These are phyloP conservation scores for Junco hyemalis DNA, from an alignment of 2,113 vertebrate species.

Conservation along the genomic window DNA sequence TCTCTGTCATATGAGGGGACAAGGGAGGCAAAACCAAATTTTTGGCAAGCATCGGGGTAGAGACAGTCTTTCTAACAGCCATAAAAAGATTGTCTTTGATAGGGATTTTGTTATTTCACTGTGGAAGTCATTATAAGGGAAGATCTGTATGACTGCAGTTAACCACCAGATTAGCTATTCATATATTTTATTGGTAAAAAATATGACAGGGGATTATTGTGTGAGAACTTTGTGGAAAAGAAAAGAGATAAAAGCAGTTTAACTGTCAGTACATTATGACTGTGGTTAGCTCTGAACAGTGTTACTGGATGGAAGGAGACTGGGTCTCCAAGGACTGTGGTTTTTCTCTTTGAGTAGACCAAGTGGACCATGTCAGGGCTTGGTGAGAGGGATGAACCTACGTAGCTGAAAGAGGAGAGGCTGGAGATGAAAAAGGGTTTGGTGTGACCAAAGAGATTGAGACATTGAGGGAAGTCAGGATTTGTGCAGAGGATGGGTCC, in stretches of 20 bases:
- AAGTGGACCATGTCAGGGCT: accelerated
- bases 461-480: background rate
- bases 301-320: constrained; percentile 16
- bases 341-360: background rate
- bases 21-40: background rate
- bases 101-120: constrained; percentile 28
- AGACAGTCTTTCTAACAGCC: background rate
- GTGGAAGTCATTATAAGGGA: constrained; percentile 27
- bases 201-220: constrained; percentile 53
- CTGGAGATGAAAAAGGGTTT: background rate
- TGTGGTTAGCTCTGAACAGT: constrained; percentile 49
- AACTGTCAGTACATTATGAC: constrained; percentile 51
- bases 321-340: background rate
- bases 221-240: constrained; percentile 55
- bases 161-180: constrained; percentile 48
- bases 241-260: constrained; percentile 65
- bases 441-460: background rate
- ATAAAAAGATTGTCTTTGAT: constrained; percentile 33
- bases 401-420: background rate
- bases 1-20: background rate
- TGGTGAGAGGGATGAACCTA: background rate
- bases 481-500: accelerated
- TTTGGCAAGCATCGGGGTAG: background rate
- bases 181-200: constrained; percentile 59
- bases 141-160: constrained; percentile 3